Evolutionary conservation across 2,797 vertebrate genomes (phyloP), one percentile per base, ranked within the genome.

Genomic region (Psittacula derbiana): DNA sequence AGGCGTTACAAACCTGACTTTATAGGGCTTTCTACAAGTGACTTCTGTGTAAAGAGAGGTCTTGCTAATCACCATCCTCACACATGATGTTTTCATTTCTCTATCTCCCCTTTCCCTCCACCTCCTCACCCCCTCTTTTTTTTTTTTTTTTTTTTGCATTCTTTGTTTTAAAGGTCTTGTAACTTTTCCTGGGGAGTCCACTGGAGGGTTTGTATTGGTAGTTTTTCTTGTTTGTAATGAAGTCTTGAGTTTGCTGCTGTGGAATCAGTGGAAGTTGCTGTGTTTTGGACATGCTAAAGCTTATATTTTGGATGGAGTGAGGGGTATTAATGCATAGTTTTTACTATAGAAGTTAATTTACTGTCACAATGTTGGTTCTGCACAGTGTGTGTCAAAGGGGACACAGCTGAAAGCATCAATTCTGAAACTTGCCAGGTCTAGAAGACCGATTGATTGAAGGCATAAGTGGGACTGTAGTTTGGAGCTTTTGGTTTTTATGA

Each of bases 111-210:
- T 36, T 58, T 58, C 33, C n/a, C 14, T 2, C 43, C 14, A 1
- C 86, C 10, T 6, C 5, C 18, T 10, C 8, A n/a, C 6, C 4
- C 6, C 15, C 0, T 0, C 2, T 36, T 36, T 36, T 36, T 36
- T 36, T 36, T 36, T 36, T 60, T 76, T 0, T 3, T 61, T 80
- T 57, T 65, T 87, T 80, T 2, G 36, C 14, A 18, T 62, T 82
- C 12, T 41, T 62, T 50, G 2, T 61, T 84, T 38, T 81, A n/a
- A 60, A 73, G 15, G 19, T 41, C 20, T 75, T 20, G 5, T 5
- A 90, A 28, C 16, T 64, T 73, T 47, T 76, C 5, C n/a, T 76
- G 60, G 28, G 79, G 74, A 71, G n/a, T 12, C 11, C 8, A 7
- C 4, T 3, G 21, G 23, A 38, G 30, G 17, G 5, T 87, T 88